Conservation (phyloP, 2,797 vertebrate genomes). For the Cygnus olor region DNA sequence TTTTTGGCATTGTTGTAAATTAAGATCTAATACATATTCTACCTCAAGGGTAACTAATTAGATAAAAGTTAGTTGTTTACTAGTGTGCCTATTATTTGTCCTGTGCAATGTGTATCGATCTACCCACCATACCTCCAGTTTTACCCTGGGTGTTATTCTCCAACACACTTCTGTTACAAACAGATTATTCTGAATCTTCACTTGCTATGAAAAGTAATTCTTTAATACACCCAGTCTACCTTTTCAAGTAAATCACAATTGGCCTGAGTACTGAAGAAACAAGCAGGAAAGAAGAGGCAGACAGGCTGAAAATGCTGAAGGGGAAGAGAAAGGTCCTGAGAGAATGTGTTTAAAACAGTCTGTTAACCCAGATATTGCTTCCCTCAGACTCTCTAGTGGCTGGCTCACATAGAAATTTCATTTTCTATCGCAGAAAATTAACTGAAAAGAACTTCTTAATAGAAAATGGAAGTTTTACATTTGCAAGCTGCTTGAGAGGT, state of each 20-base stretch:
- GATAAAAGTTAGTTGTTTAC: not conserved
- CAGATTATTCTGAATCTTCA: not conserved
- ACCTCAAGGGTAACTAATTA: not conserved
- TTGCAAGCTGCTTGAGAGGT: slow-evolving; percentile 13
- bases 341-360: slow-evolving; percentile 20
- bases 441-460: slow-evolving; percentile 52
- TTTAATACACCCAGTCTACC: not conserved
- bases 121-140: not conserved
- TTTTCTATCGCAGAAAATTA: slow-evolving; percentile 52
- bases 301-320: slow-evolving; percentile 33
- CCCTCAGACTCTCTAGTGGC: slow-evolving; percentile 14
- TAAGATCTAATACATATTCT: not conserved
- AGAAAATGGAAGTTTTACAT: slow-evolving; percentile 53
- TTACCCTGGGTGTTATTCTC: not conserved
- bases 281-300: not conserved
- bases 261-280: not conserved
- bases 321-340: not conserved
- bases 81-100: not conserved
- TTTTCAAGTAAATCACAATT: slow-evolving; percentile 24
- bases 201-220: slow-evolving; percentile 11
- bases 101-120: not conserved
- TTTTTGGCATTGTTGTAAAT: not conserved
- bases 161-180: not conserved
- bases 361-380: slow-evolving; percentile 53
- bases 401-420: slow-evolving; percentile 56